Conservation (phyloP, 1,140 invertebrate genomes). For the Coptotermes formosanus region DNA sequence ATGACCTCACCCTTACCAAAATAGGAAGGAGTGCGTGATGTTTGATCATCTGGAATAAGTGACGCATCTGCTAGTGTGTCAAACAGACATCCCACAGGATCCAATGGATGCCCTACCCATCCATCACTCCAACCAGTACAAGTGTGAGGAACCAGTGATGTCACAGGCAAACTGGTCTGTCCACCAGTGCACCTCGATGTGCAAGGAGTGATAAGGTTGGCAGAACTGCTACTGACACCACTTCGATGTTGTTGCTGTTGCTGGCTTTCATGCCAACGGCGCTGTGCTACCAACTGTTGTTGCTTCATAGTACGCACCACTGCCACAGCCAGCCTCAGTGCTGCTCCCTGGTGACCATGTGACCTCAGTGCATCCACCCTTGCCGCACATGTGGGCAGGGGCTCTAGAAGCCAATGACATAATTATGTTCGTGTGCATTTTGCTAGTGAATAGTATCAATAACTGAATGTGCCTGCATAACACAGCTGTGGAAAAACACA, state of each 20-base stretch:
- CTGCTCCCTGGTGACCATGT: conserved; percentile 73
- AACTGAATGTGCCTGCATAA: too few species aligned
- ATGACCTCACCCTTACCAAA: conserved; percentile 46
- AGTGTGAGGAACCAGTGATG: conserved; percentile 27
- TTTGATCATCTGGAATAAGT: conserved; percentile 56
- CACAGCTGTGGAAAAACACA: too few species aligned
- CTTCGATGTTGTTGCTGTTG: conserved; percentile 47
- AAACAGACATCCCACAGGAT: conserved; percentile 78
- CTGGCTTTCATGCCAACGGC: conserved; percentile 57
- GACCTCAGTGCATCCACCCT: conserved; percentile 76
- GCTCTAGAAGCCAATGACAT: conserved; percentile 54
- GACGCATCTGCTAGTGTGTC: conserved; percentile 78
- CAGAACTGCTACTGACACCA: conserved; percentile 21
- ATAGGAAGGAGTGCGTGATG: conserved; percentile 57
- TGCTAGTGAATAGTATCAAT: too few species aligned
- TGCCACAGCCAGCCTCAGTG: conserved; percentile 71
- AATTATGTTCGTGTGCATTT: too few species aligned
- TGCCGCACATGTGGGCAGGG: conserved; percentile 74
- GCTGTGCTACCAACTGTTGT: conserved; percentile 59
- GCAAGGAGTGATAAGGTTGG: conserved; percentile 31
- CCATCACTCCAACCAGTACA: conserved; percentile 53
- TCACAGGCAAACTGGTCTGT: background rate
- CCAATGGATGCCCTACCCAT: conserved; percentile 79
- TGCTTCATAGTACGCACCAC: conserved; percentile 78
- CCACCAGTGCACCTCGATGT: conserved; percentile 27